phyloP scores from a whole-genome alignment of 37 sponge, comb jelly and placozoan species.

The Bolinopsis microptera region DNA sequence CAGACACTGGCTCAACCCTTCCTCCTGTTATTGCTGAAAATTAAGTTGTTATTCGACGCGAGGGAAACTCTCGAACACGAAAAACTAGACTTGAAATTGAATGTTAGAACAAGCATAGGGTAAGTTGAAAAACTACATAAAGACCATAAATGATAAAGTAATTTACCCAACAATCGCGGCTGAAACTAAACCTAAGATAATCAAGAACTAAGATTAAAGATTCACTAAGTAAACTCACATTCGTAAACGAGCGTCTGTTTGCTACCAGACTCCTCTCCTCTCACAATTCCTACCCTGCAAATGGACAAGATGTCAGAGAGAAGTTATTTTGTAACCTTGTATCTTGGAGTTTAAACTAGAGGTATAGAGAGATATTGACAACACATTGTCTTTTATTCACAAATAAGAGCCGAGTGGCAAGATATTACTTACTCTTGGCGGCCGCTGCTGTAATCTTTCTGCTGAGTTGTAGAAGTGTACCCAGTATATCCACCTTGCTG shows the following conservation, averaged over 20 bases:
- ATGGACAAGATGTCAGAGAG: not conserved
- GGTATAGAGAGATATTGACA: not conserved
- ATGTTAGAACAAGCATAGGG: too few relatives aligned
- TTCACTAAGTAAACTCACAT: not conserved
- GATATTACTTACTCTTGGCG: not conserved
- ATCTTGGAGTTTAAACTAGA: too few relatives aligned
- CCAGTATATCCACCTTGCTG: not conserved
- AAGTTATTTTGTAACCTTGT: not conserved
- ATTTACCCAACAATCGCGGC: too few relatives aligned
- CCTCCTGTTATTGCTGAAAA: not conserved
- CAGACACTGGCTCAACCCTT: not conserved
- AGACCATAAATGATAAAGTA: not conserved
- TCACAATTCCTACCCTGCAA: not conserved
- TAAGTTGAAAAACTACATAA: too few relatives aligned
- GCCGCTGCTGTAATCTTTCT: not conserved
- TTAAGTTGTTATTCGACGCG: not conserved
- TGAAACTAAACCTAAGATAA: too few relatives aligned
- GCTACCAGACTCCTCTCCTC: not conserved
- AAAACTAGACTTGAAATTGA: too few relatives aligned
- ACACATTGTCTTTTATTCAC: too few relatives aligned
- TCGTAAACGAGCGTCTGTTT: not conserved
- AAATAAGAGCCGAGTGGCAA: too few relatives aligned
- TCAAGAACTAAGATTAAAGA: too few relatives aligned
- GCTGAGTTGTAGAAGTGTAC: not conserved
- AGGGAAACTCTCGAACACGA: not conserved